Percentiles rank a stretch among this genome's conserved stretches.
These are phyloP conservation scores for Microchrysa polita DNA, from an alignment of 2,888 invertebrate genomes.

Conservation along the genomic window DNA sequence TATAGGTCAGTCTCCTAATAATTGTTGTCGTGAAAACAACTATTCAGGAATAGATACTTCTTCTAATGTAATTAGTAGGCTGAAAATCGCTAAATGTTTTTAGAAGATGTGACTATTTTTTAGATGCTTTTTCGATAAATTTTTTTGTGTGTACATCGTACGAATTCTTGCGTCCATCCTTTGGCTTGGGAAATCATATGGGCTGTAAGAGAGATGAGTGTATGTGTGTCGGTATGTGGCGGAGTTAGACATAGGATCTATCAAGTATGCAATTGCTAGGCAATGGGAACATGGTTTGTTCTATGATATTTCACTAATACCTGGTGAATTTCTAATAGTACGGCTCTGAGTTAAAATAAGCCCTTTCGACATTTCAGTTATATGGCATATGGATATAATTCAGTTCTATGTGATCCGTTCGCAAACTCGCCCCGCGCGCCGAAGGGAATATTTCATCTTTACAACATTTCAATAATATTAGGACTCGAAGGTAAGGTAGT, in stretches of 20 bases:
- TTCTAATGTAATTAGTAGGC: no score
- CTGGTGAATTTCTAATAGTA: slow-evolving; percentile 32
- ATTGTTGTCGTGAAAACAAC: no score
- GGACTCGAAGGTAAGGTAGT: slow-evolving; percentile 20
- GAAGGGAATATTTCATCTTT: slow-evolving; percentile 13
- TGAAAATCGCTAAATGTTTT: no score
- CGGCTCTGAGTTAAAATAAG: slow-evolving; percentile 21
- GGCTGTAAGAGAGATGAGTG: slow-evolving; percentile 28
- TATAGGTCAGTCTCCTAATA: no score
- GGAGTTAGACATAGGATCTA: neutral
- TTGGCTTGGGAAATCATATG: neutral
- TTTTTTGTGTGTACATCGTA: no score
- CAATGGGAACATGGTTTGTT: slow-evolving; percentile 3
- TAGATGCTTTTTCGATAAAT: no score
- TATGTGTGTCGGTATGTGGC: slow-evolving; percentile 17
- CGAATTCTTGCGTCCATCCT: neutral
- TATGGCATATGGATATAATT: no score
- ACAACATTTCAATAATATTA: slow-evolving; percentile 29
- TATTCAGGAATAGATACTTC: no score
- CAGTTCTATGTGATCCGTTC: neutral
- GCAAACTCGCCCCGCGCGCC: no score
- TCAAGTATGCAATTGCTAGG: slow-evolving; percentile 1
- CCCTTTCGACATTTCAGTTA: neutral
- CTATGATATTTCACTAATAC: slow-evolving; percentile 38
- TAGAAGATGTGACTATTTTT: no score